phyloP scores from a whole-genome alignment of 1,140 invertebrate species.

The Drosophila pruinosa region DNA sequence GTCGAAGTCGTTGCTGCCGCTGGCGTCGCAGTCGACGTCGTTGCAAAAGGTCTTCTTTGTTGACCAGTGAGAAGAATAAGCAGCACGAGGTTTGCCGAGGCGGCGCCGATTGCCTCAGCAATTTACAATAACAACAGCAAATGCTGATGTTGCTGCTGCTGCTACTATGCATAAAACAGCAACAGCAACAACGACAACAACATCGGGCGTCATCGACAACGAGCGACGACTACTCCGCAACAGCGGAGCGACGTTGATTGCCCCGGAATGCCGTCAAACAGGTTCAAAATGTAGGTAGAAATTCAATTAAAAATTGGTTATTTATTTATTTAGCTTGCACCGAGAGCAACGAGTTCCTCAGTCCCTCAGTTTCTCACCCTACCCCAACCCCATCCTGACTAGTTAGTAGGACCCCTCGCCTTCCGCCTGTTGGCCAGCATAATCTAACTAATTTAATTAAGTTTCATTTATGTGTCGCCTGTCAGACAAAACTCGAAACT shows the following conservation, averaged over 20 bases:
- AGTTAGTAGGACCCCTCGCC: neutral
- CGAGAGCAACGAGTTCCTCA: constrained; percentile 49
- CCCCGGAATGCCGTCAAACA: constrained; percentile 82
- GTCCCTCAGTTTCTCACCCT: constrained; percentile 8
- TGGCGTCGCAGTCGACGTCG: constrained; percentile 10
- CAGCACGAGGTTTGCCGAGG: constrained; percentile 74
- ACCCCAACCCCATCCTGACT: neutral
- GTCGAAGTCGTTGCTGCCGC: neutral
- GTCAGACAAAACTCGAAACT: constrained; percentile 55
- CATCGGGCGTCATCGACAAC: constrained; percentile 61
- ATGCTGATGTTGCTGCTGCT: neutral
- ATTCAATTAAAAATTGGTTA: constrained; percentile 82
- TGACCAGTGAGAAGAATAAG: constrained; percentile 59
- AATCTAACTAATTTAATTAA: constrained; percentile 71
- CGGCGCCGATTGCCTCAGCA: constrained; percentile 65
- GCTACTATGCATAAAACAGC: constrained; percentile 70
- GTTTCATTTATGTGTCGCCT: constrained; percentile 54
- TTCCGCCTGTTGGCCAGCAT: constrained; percentile 8
- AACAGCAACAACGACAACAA: constrained; percentile 49
- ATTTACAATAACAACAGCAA: constrained; percentile 70
- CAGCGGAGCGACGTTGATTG: constrained; percentile 77
- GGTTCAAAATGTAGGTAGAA: constrained; percentile 82
- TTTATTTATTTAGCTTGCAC: constrained; percentile 82
- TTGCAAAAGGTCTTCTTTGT: constrained; percentile 78
- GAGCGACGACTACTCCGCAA: constrained; percentile 63